A percentile compares a stretch with the other conserved stretches of the same genome.
phyloP scores from a whole-genome alignment of 2,113 vertebrate genomes.

The Chloropsis cyanopogon region DNA sequence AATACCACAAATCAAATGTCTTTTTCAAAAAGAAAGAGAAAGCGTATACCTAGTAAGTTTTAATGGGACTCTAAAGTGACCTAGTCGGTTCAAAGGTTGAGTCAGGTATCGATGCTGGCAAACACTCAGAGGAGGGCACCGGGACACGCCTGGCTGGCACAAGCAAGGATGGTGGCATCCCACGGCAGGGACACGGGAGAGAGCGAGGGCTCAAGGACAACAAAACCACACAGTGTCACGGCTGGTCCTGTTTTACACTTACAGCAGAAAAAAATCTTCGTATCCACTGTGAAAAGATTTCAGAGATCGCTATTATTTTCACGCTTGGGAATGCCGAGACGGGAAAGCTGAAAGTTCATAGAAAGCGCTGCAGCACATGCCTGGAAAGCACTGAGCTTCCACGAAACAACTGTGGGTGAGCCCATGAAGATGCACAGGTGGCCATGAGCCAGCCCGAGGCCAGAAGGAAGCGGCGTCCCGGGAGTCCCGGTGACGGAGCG shows the following conservation, averaged over 20 bases:
- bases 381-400: neutral
- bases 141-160: neutral
- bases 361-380: neutral
- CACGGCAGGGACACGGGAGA: neutral
- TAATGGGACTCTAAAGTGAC: neutral
- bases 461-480: accelerated
- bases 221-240: neutral
- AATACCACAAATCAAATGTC: neutral
- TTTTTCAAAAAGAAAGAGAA: neutral
- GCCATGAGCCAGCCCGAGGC: neutral
- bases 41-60: neutral
- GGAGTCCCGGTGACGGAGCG: accelerated
- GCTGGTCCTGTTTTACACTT: neutral
- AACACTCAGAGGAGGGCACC: accelerated
- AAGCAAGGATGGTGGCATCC: accelerated
- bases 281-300: neutral
- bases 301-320: neutral
- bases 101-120: neutral
- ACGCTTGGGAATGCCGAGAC: neutral
- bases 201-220: neutral
- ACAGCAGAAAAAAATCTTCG: neutral
- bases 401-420: accelerated
- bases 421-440: accelerated
- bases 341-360: neutral
- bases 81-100: neutral